phyloP scores from a whole-genome alignment of 2,113 vertebrate genomes.

The Mugil cephalus region DNA sequence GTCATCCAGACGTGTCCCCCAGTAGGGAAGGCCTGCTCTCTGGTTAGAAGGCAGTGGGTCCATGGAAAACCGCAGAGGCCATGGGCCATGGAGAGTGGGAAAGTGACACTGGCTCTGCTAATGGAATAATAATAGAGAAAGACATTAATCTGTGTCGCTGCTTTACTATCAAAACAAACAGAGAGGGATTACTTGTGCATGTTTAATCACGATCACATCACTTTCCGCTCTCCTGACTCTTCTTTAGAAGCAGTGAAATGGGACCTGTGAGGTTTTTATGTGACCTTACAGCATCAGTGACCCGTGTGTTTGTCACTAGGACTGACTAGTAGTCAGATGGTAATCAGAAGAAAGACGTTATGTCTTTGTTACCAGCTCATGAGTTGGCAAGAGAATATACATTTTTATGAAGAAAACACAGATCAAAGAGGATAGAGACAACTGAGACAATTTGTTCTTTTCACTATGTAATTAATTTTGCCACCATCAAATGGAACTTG shows the following conservation, averaged over 20 bases:
- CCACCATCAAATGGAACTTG: too few species aligned
- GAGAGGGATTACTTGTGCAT: constrained; percentile 37
- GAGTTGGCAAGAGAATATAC: too few species aligned
- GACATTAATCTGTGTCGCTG: constrained; percentile 62
- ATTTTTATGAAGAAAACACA: too few species aligned
- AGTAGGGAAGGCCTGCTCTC: constrained; percentile 30
- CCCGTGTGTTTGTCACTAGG: neutral
- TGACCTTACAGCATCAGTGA: neutral
- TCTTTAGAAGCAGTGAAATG: constrained; percentile 1
- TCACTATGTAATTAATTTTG: too few species aligned
- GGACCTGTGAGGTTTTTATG: neutral
- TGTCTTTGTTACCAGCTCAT: neutral
- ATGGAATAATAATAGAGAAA: constrained; percentile 69
- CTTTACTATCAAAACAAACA: constrained; percentile 66
- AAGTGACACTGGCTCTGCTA: constrained; percentile 62
- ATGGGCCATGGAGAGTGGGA: constrained; percentile 44
- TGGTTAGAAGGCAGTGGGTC: constrained; percentile 11
- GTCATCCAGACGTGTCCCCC: constrained; percentile 55
- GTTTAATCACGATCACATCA: constrained; percentile 34
- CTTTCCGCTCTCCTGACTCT: constrained; percentile 19
- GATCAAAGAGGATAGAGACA: too few species aligned
- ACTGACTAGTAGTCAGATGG: neutral
- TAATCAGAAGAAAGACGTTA: neutral
- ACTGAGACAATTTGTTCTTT: too few species aligned
- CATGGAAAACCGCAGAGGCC: constrained; percentile 33